Evolutionary conservation across 2,888 invertebrate species (phyloP), one percentile per base, ranked within the genome.

Genomic region (Limnephilus marmoratus): DNA sequence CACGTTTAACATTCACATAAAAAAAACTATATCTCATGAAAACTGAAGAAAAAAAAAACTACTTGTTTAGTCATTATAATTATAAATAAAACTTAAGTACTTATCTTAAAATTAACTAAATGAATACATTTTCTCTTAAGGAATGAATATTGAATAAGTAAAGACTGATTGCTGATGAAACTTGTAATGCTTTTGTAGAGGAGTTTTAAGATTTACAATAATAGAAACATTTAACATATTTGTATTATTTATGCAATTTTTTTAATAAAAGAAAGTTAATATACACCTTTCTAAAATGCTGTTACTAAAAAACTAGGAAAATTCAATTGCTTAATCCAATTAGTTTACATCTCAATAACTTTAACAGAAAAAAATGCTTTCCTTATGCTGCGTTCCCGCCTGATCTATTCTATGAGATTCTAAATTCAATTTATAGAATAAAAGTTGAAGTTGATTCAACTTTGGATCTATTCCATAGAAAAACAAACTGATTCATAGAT

Each of bases 121-220:
- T 18, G 34, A 37, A 31, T 83, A 12, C 18, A 15, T 83, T 86
- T 86, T 86, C 31, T 86, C 37, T 91, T 91, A 88, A 89, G 91
- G 90, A 90, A 90, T 92, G 90, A 85, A 91, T 80, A 90, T 81
- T 91, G 90, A 88, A 49, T 81, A 90, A 92, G 92, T 83, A 53
- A 90, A 92, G 92, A 92, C 92, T 92, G 92, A 92, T 81, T 90
- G 92, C 90, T 90, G 92, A 34, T 90, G 92, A 92, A 85, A 49
- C 81, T 90, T 85, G 90, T 90, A 83, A 83, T 31, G 90, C 68
- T 82, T 41, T 49, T 37, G 41, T 89, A 86, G 45, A 41, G 24
- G 41, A 86, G 53, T 41, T n/a, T 41, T 86, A 41, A 49, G 49
- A 86, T 41, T 86, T 68, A 24, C 7, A 18, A 18, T 68, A 68